Evolutionary conservation across 2,113 vertebrate genomes (phyloP).

Genomic region (Ancistrus triradiatus): DNA sequence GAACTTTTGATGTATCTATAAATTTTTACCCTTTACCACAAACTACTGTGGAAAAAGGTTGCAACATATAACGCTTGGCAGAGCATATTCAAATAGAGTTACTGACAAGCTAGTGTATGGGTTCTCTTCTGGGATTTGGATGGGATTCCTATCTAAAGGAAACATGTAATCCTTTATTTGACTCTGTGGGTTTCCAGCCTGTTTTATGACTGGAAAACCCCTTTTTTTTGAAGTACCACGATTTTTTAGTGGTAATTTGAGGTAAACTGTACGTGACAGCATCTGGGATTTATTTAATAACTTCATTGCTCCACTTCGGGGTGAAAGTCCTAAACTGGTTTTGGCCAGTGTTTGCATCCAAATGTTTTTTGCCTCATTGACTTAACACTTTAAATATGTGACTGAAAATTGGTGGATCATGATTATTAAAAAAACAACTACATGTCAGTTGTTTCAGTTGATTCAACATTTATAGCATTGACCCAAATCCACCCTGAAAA

Average conservation of each 20-base stretch:
- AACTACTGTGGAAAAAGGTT: constrained; percentile 20
- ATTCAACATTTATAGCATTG: too few relatives aligned
- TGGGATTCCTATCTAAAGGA: neutral
- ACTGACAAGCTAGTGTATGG: constrained; percentile 7
- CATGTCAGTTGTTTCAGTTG: too few relatives aligned
- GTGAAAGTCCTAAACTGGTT: too few relatives aligned
- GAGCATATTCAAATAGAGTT: constrained; percentile 2
- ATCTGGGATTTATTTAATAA: too few relatives aligned
- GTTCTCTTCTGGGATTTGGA: constrained; percentile 11
- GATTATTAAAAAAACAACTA: too few relatives aligned
- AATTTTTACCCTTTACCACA: constrained; percentile 24
- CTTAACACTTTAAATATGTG: too few relatives aligned
- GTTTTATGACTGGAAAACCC: constrained; percentile 11
- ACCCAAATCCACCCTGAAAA: too few relatives aligned
- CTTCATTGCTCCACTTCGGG: too few relatives aligned
- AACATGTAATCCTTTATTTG: constrained; percentile 2
- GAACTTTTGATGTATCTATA: too few relatives aligned
- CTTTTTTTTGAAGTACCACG: neutral
- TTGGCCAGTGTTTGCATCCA: too few relatives aligned
- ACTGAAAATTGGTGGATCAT: too few relatives aligned
- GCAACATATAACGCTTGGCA: neutral
- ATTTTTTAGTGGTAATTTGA: neutral
- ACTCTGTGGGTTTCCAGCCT: neutral
- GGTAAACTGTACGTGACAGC: neutral
- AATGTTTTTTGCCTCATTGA: too few relatives aligned